Conservation (phyloP, 2,113 vertebrate genomes). For the Kryptolebias marmoratus region DNA sequence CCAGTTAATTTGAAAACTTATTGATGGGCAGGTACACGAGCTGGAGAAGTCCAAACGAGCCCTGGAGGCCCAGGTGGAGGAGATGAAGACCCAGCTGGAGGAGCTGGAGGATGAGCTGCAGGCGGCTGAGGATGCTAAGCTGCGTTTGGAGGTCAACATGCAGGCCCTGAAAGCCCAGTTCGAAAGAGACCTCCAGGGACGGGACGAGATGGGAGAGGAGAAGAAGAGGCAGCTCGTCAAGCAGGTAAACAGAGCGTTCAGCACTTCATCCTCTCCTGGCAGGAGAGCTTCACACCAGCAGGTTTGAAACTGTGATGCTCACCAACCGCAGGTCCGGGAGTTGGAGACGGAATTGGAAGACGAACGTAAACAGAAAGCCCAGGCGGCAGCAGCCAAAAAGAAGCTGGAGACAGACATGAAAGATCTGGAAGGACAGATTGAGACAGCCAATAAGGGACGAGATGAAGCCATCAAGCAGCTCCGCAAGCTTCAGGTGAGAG, state of each 20-base stretch:
- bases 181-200: slow-evolving; percentile 90
- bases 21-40: slow-evolving; percentile 87
- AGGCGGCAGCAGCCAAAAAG: slow-evolving; percentile 88
- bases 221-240: slow-evolving; percentile 92
- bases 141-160: slow-evolving; percentile 96
- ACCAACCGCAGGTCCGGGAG: slow-evolving; percentile 86
- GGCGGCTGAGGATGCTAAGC: slow-evolving; percentile 93
- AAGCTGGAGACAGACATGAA: slow-evolving; percentile 94
- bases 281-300: not conserved
- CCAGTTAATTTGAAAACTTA: slow-evolving; percentile 3
- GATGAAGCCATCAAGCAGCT: slow-evolving; percentile 97
- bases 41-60: slow-evolving; percentile 94
- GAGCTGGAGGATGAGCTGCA: slow-evolving; percentile 96
- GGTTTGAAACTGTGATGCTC: not conserved
- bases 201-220: slow-evolving; percentile 94
- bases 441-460: slow-evolving; percentile 86
- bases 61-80: slow-evolving; percentile 92
- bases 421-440: slow-evolving; percentile 91
- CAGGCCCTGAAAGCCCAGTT: slow-evolving; percentile 94
- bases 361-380: slow-evolving; percentile 88
- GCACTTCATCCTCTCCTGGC: not conserved
- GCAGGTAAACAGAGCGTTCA: slow-evolving; percentile 81
- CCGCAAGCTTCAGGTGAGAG: slow-evolving; percentile 89
- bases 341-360: slow-evolving; percentile 94
- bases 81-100: slow-evolving; percentile 95